These are phyloP conservation scores for Marcusenius ussheri DNA, from an alignment of 2,113 vertebrate species.

Conservation along the genomic window DNA sequence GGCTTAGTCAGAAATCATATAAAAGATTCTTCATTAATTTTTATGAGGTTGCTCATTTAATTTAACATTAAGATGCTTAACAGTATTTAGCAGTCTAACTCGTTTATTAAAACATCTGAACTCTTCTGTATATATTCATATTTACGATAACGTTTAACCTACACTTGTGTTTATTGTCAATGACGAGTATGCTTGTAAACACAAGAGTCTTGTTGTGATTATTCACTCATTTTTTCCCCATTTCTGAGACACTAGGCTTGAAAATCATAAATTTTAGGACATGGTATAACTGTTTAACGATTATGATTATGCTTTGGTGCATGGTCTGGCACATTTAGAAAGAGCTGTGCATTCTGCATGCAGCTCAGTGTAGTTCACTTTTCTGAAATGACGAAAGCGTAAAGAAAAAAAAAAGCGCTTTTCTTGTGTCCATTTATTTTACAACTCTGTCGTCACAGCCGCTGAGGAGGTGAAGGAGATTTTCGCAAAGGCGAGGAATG, in stretches of 20 bases:
- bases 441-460: conserved; percentile 56
- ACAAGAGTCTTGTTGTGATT: not conserved
- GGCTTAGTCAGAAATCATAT: not conserved
- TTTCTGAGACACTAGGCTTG: not conserved
- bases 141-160: not conserved
- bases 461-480: conserved; percentile 77
- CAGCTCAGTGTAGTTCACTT: not conserved
- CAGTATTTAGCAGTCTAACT: not conserved
- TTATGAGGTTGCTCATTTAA: not conserved
- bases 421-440: not conserved
- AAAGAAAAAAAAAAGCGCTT: not conserved
- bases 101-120: not conserved
- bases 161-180: not conserved
- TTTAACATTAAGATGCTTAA: not conserved
- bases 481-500: conserved; percentile 81
- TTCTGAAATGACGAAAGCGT: not conserved
- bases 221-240: not conserved
- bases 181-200: not conserved
- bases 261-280: not conserved
- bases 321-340: not conserved
- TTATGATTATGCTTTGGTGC: not conserved
- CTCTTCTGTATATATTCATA: not conserved
- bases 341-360: not conserved
- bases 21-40: not conserved
- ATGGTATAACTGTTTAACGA: not conserved